Evolutionary conservation across 23 tunicate genomes (phyloP).

Genomic region (Oikopleura vanhoeffeni): DNA sequence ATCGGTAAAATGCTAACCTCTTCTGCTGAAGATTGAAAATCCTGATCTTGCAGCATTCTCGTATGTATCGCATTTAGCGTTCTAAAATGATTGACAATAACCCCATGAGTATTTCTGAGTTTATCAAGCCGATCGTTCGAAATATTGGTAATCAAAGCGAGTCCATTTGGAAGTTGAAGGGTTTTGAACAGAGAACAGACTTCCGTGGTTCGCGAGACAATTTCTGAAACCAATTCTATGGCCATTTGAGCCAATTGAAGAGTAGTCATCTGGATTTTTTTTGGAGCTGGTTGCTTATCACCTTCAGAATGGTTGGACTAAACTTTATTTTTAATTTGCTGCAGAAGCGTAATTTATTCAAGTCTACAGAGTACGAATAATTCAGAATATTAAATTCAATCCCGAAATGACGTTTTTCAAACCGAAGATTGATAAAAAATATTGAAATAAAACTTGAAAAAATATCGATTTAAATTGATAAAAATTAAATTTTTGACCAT

Average conservation of each 20-base stretch:
- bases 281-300: no score
- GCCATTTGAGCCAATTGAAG: neutral
- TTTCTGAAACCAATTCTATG: neutral
- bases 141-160: neutral
- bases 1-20: neutral
- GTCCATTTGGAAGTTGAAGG: neutral
- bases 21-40: neutral
- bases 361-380: no score
- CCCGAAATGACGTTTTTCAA: no score
- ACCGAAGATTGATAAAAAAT: no score
- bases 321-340: no score
- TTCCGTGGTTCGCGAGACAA: slow-evolving; percentile 12
- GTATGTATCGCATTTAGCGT: neutral
- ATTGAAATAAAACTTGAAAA: no score
- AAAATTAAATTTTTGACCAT: no score
- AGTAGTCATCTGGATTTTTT: neutral
- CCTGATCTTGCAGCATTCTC: neutral
- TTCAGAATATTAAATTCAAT: no score
- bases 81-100: neutral
- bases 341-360: no score
- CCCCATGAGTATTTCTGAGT: neutral
- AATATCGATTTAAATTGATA: no score
- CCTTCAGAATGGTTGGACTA: no score
- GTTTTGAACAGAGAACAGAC: neutral
- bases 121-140: neutral